phyloP scores from a whole-genome alignment of 2,797 vertebrate genomes.

The Coracias cyanogaster region DNA sequence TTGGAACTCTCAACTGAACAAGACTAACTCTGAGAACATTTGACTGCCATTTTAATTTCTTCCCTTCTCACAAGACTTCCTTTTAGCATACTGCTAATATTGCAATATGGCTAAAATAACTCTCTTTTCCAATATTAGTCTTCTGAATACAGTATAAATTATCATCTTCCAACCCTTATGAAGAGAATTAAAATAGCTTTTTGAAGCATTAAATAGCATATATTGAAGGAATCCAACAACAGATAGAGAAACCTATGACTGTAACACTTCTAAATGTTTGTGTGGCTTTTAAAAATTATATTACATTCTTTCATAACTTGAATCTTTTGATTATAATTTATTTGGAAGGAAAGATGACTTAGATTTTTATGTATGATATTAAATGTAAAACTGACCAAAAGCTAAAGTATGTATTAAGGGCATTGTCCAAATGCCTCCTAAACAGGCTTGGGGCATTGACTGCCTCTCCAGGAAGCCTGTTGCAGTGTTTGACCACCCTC shows the following conservation, averaged over 20 bases:
- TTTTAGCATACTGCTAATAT: neutral
- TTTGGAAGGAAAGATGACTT: neutral
- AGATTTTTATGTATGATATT: neutral
- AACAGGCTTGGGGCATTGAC: neutral
- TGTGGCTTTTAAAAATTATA: neutral
- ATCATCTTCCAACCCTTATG: neutral
- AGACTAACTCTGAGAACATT: neutral
- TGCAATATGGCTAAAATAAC: slow-evolving; percentile 14
- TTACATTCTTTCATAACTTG: neutral
- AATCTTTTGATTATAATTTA: neutral
- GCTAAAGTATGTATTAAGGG: neutral
- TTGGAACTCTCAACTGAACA: neutral
- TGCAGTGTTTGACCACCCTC: neutral
- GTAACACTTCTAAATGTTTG: neutral
- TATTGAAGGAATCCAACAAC: neutral
- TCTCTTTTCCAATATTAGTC: neutral
- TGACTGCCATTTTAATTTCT: neutral
- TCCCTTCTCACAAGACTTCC: neutral
- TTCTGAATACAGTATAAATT: neutral
- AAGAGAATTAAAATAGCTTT: neutral
- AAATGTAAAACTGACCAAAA: neutral
- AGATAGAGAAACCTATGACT: neutral
- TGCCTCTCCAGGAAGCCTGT: neutral
- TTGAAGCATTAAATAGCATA: neutral
- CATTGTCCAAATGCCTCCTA: neutral